Evolutionary conservation across 37 sponge, comb jelly and placozoan genomes (phyloP).

Genomic region (Bolinopsis microptera): DNA sequence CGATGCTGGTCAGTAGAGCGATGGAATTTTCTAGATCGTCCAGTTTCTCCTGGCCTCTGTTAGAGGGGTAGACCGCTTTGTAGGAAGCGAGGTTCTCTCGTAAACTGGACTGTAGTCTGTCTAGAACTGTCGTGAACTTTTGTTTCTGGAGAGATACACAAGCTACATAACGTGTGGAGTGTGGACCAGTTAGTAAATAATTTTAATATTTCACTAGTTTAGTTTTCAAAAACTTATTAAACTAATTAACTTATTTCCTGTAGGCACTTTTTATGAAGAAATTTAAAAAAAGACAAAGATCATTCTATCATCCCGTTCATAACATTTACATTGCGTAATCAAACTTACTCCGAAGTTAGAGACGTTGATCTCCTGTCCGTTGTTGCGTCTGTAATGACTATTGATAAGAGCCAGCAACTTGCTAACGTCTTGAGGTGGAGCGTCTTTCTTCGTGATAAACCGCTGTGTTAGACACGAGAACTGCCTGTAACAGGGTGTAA

Average conservation of each 20-base stretch:
- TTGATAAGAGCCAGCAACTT: slow-evolving; percentile 51
- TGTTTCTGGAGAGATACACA: slow-evolving; percentile 55
- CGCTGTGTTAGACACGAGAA: slow-evolving; percentile 54
- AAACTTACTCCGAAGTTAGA: slow-evolving; percentile 55
- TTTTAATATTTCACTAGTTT: too few relatives aligned
- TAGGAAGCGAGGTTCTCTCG: slow-evolving; percentile 58
- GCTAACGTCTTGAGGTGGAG: slow-evolving; percentile 53
- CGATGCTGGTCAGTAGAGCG: slow-evolving; percentile 53
- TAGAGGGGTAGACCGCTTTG: slow-evolving; percentile 59
- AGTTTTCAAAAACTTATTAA: too few relatives aligned
- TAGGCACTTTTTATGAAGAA: too few relatives aligned
- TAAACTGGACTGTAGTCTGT: slow-evolving; percentile 20
- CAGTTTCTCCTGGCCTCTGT: slow-evolving; percentile 19
- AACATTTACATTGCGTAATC: too few relatives aligned
- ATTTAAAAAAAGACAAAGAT: too few relatives aligned
- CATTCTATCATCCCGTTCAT: too few relatives aligned
- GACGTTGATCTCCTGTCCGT: slow-evolving; percentile 64
- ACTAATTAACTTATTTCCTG: too few relatives aligned
- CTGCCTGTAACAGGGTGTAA: slow-evolving; percentile 1
- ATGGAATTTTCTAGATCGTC: slow-evolving; percentile 51
- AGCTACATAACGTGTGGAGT: too few relatives aligned
- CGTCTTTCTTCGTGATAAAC: slow-evolving; percentile 63
- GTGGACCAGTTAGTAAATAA: too few relatives aligned
- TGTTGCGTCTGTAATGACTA: slow-evolving; percentile 46
- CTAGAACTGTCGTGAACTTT: slow-evolving; percentile 42